A percentile compares a stretch with the other conserved stretches of the same genome.
phyloP scores from a whole-genome alignment of 37 sponge, comb jelly and placozoan species.

The Beroe ovata region DNA sequence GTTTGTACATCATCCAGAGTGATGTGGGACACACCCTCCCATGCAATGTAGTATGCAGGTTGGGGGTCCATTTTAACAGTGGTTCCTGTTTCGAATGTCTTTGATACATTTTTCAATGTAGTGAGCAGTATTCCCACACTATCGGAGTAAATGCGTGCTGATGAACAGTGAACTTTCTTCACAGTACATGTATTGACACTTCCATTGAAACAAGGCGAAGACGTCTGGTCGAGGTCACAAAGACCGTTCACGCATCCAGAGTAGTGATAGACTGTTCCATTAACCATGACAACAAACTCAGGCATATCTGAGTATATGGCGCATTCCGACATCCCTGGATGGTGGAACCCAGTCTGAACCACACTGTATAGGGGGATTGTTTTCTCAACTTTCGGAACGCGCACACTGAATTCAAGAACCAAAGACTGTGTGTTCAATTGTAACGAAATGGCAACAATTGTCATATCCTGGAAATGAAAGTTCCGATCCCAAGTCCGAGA shows the following conservation, averaged over 20 bases:
- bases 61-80: neutral
- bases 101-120: neutral
- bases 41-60: neutral
- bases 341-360: neutral
- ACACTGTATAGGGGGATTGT: neutral
- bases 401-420: neutral
- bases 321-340: neutral
- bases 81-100: neutral
- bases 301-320: neutral
- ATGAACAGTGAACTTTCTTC: neutral
- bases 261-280: neutral
- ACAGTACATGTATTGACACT: neutral
- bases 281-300: neutral
- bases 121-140: neutral
- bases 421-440: too few species aligned
- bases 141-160: neutral
- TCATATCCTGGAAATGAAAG: too few species aligned
- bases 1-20: neutral
- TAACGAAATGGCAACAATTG: too few species aligned
- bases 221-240: neutral
- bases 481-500: too few species aligned
- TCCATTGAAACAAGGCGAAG: neutral
- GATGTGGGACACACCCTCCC: neutral
- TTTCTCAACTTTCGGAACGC: neutral
- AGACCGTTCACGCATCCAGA: neutral